These are phyloP conservation scores for Imbricaverruca yamaguchii DNA, from an alignment of 2,888 invertebrate species.

Conservation along the genomic window DNA sequence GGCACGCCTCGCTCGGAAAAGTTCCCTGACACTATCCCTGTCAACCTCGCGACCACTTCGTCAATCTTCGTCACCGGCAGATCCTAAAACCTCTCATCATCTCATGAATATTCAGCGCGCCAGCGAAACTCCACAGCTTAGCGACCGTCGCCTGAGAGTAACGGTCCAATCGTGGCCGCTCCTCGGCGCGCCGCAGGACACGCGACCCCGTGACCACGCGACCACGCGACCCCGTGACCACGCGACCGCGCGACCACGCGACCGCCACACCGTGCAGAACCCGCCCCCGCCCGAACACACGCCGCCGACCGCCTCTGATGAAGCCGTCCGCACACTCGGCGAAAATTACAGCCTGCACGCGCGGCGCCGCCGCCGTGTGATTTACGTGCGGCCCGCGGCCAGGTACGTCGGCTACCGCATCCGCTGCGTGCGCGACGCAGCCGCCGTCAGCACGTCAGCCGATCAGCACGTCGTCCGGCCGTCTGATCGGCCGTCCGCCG, in stretches of 20 bases:
- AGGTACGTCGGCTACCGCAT: no score
- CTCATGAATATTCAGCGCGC: conserved; percentile 8
- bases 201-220: background rate
- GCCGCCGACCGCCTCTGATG: background rate
- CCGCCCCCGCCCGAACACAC: no score
- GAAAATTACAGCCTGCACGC: background rate
- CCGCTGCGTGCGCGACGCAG: no score
- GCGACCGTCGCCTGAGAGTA: background rate
- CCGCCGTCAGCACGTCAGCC: no score
- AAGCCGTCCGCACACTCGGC: background rate
- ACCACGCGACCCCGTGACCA: background rate
- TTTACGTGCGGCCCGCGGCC: background rate
- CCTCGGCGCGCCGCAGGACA: background rate
- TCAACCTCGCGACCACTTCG: background rate
- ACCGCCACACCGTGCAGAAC: no score
- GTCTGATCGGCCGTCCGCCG: no score
- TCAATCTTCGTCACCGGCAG: conserved; percentile 17
- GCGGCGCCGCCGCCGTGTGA: background rate
- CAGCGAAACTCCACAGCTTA: background rate
- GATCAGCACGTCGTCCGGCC: no score
- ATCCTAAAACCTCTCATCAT: conserved; percentile 16
- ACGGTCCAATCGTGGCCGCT: no score
- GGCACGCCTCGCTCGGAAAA: no score
- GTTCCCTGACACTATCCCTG: background rate
- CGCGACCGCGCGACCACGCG: background rate